phyloP scores from a whole-genome alignment of 2,888 invertebrate genomes.

The Auanema freiburgensis region DNA sequence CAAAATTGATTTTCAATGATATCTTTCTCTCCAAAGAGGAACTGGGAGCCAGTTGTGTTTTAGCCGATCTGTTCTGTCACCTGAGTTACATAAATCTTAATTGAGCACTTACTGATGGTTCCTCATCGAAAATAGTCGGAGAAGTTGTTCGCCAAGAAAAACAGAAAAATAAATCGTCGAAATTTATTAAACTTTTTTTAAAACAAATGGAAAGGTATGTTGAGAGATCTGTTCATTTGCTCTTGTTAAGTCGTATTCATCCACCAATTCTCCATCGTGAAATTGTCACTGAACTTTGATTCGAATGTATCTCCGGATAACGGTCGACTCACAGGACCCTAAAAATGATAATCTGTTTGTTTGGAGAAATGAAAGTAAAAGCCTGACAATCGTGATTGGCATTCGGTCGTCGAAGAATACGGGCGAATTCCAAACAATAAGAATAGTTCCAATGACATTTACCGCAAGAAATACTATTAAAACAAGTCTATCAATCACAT shows the following conservation, averaged over 20 bases:
- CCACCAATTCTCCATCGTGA: conserved; percentile 46
- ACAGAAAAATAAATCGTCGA: too few relatives aligned
- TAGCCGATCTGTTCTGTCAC: too few relatives aligned
- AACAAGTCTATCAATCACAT: conserved; percentile 61
- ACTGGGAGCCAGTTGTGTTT: too few relatives aligned
- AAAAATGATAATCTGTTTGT: conserved; percentile 8
- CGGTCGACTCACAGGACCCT: conserved; percentile 30
- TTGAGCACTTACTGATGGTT: too few relatives aligned
- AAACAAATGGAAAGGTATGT: too few relatives aligned
- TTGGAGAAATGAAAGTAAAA: too few relatives aligned
- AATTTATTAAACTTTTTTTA: too few relatives aligned
- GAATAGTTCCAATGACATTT: conserved; percentile 52
- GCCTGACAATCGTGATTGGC: conserved; percentile 45
- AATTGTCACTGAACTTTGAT: conserved; percentile 39
- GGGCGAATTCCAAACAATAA: conserved; percentile 57
- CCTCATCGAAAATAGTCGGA: too few relatives aligned
- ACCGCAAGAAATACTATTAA: conserved; percentile 57
- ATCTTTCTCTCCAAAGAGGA: too few relatives aligned
- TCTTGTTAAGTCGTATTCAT: conserved; percentile 24
- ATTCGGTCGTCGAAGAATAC: conserved; percentile 47
- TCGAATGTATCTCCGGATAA: conserved; percentile 50
- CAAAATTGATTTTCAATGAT: too few relatives aligned
- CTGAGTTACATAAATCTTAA: too few relatives aligned
- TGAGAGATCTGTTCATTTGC: conserved; percentile 2
- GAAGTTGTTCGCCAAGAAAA: too few relatives aligned